Evolutionary conservation across 2,888 invertebrate genomes (phyloP).

Genomic region (Philonicus albiceps): DNA sequence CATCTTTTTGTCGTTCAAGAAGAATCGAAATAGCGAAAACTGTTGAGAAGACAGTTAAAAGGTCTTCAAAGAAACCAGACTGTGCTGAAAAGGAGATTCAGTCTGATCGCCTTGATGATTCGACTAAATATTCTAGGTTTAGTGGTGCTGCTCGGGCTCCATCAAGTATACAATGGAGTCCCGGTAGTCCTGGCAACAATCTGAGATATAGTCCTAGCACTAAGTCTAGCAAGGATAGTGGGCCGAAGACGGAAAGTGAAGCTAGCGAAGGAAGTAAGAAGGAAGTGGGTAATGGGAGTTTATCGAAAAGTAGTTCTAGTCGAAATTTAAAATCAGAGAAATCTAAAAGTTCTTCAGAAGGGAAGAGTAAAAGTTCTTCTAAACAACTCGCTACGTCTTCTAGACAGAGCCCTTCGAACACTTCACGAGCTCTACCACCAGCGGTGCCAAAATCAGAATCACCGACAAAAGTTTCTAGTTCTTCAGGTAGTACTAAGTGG

Average conservation of each 20-base stretch:
- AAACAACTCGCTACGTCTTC: slow-evolving; percentile 50
- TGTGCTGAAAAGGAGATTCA: slow-evolving; percentile 77
- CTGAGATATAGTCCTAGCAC: slow-evolving; percentile 50
- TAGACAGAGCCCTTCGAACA: slow-evolving; percentile 51
- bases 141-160: slow-evolving; percentile 66
- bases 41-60: slow-evolving; percentile 73
- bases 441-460: slow-evolving; percentile 58
- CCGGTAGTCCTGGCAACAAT: slow-evolving; percentile 65
- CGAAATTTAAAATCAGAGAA: slow-evolving; percentile 1
- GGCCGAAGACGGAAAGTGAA: slow-evolving; percentile 50
- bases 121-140: slow-evolving; percentile 72
- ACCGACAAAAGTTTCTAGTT: slow-evolving; percentile 60
- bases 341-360: slow-evolving; percentile 2
- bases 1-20: slow-evolving; percentile 71
- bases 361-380: slow-evolving; percentile 37
- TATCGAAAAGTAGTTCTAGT: slow-evolving; percentile 42
- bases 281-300: slow-evolving; percentile 45
- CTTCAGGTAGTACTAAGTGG: slow-evolving; percentile 63
- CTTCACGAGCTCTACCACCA: slow-evolving; percentile 53
- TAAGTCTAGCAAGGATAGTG: slow-evolving; percentile 46
- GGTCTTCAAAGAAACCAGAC: slow-evolving; percentile 67
- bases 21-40: slow-evolving; percentile 78
- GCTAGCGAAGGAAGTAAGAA: slow-evolving; percentile 48
- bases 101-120: slow-evolving; percentile 75
- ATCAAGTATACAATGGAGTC: slow-evolving; percentile 68